phyloP scores from a whole-genome alignment of 2,797 vertebrate genomes.

The Glyptemys insculpta region DNA sequence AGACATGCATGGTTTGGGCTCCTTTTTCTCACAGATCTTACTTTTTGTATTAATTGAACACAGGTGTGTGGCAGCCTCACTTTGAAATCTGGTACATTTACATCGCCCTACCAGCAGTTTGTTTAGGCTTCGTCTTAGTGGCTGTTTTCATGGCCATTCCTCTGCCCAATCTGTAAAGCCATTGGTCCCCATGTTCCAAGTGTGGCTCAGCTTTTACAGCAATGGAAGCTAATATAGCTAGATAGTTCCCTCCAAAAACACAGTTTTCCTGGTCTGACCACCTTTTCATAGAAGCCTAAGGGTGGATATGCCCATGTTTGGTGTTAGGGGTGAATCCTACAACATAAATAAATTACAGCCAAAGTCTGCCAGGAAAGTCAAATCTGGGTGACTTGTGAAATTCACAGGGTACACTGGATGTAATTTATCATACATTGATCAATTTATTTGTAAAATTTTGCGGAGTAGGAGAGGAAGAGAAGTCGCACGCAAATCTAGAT shows the following conservation, averaged over 20 bases:
- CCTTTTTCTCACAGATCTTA: rapidly evolving
- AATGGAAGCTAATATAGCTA: too few relatives aligned
- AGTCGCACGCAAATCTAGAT: neutral
- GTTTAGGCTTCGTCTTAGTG: too few relatives aligned
- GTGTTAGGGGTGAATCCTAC: neutral
- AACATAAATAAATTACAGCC: neutral
- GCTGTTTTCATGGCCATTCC: neutral
- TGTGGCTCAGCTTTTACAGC: too few relatives aligned
- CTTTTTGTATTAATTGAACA: neutral
- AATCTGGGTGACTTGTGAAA: neutral
- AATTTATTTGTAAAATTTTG: neutral
- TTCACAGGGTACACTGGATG: neutral
- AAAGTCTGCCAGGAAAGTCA: neutral
- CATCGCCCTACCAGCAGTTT: rapidly evolving
- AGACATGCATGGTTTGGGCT: neutral
- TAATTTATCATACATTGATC: neutral
- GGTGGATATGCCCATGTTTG: neutral
- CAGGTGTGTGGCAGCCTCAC: neutral
- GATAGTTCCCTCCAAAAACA: too few relatives aligned
- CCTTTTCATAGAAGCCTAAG: too few relatives aligned
- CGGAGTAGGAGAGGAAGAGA: neutral
- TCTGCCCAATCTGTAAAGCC: too few relatives aligned
- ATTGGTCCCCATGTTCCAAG: too few relatives aligned
- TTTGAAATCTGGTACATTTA: neutral
- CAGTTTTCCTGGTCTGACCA: too few relatives aligned